Percentiles rank a stretch among this genome's conserved stretches.
phyloP scores from a whole-genome alignment of 2,888 invertebrate genomes.

The Argyresthia albistria region DNA sequence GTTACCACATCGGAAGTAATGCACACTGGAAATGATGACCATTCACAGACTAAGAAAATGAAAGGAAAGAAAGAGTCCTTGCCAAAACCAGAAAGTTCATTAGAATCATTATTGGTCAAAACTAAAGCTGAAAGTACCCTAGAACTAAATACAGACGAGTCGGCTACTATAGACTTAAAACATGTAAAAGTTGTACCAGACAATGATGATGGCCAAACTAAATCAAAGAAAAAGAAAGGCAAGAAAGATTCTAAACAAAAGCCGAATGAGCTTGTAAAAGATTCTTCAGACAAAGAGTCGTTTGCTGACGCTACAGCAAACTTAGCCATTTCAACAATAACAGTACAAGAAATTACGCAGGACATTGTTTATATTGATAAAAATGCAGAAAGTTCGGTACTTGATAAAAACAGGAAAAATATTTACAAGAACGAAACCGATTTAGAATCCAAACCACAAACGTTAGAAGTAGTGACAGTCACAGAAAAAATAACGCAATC shows the following conservation, averaged over 20 bases:
- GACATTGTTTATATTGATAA: no score
- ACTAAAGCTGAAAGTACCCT: not conserved
- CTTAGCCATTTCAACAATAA: no score
- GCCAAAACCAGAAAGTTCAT: not conserved
- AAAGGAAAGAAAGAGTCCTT: slow-evolving; percentile 6
- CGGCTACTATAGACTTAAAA: not conserved
- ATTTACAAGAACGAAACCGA: no score
- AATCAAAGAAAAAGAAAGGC: slow-evolving; percentile 1
- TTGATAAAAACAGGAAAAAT: no score
- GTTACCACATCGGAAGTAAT: not conserved
- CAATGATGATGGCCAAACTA: not conserved
- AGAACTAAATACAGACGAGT: not conserved
- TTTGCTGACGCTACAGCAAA: no score
- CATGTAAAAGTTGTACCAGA: not conserved
- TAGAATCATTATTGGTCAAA: not conserved
- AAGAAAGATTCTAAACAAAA: slow-evolving; percentile 5
- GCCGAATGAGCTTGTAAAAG: not conserved
- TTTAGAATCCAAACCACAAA: no score
- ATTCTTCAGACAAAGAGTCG: no score
- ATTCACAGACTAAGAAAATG: slow-evolving; percentile 3
- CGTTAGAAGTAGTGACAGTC: no score
- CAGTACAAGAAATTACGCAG: no score
- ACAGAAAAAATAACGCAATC: no score
- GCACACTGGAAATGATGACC: not conserved
- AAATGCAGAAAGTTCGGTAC: no score